Evolutionary conservation across 2,113 vertebrate genomes (phyloP).

Genomic region (Psilopsiagon aymara): DNA sequence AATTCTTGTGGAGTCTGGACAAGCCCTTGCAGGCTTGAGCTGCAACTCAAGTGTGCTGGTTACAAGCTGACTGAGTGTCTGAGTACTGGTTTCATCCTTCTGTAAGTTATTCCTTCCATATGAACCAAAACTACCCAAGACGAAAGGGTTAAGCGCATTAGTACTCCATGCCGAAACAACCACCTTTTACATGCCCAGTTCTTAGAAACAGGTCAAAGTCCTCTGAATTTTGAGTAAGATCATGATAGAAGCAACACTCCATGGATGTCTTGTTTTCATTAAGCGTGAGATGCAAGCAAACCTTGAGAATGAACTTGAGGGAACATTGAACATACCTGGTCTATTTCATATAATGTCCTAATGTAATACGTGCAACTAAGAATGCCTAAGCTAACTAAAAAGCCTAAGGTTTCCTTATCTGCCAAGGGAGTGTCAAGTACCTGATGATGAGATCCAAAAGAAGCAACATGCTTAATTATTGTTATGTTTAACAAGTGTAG

Average conservation of each 20-base stretch:
- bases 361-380: not conserved
- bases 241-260: not conserved
- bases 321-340: not conserved
- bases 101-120: not conserved
- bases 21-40: not conserved
- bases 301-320: not conserved
- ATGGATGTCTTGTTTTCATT: not conserved
- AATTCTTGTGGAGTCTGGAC: not conserved
- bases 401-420: not conserved
- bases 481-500: not conserved
- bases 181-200: not conserved
- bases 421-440: not conserved
- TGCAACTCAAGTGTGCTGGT: not conserved
- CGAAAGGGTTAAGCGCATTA: not conserved
- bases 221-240: not conserved
- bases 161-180: not conserved
- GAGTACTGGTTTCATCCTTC: not conserved
- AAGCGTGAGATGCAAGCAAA: not conserved
- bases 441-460: not conserved
- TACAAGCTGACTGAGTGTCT: not conserved
- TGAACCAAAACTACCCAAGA: not conserved
- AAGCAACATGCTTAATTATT: not conserved
- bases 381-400: not conserved
- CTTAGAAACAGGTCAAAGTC: not conserved
- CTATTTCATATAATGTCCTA: not conserved